phyloP scores from a whole-genome alignment of 2,888 invertebrate genomes.

The Anodontia alba region DNA sequence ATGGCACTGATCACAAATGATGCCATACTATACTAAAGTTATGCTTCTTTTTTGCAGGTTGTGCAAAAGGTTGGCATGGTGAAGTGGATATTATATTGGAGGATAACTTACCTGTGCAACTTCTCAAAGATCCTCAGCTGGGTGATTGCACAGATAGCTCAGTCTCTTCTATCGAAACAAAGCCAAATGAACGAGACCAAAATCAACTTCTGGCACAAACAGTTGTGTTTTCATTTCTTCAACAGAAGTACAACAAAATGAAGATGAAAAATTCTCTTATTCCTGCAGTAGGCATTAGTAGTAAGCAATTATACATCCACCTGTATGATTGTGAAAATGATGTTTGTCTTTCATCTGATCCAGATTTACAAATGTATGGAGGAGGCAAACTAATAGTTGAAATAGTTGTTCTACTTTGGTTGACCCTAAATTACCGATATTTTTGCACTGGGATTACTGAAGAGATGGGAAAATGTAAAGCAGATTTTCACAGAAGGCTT shows the following conservation, averaged over 20 bases:
- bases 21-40: no score
- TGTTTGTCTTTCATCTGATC: neutral
- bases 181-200: neutral
- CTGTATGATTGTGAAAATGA: constrained; percentile 3
- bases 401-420: constrained; percentile 1
- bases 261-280: neutral
- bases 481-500: constrained; percentile 1
- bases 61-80: neutral
- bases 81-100: neutral
- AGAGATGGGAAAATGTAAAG: neutral
- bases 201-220: neutral
- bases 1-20: no score
- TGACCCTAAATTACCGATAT: neutral
- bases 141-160: neutral
- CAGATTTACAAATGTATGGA: neutral
- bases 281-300: neutral
- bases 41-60: neutral
- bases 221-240: neutral
- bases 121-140: neutral
- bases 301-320: neutral
- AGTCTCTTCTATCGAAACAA: neutral
- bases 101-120: neutral
- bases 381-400: neutral
- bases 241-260: neutral
- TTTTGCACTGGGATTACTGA: neutral